Base-by-base conservation (phyloP, 2,888 invertebrate genomes). In the Orchesella flavescens region DNA sequence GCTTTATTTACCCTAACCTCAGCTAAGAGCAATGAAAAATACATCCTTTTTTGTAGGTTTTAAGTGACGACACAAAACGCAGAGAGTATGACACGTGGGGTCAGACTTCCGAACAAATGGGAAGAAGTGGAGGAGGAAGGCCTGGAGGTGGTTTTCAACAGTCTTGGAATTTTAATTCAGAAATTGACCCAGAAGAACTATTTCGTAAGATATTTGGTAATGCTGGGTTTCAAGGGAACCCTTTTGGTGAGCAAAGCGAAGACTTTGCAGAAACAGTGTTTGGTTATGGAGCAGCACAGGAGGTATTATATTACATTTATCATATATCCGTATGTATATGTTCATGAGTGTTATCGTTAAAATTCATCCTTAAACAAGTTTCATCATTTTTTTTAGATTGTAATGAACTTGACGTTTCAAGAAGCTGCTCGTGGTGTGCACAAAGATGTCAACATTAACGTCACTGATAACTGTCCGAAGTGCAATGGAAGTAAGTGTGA, bases 371-470 rank as follows among this genome's bases (percentile, higher is more conserved):
- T n/a, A n/a, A n/a, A n/a, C n/a, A n/a, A n/a, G n/a, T n/a, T n/a
- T n/a, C n/a, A n/a, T n/a, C n/a, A n/a, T n/a, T n/a, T 73, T 44
- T 81, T 86, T 1, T 89, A 96, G 96, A 92, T 96, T 17, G 92
- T 95, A 65, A 94, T 99, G 92, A 95, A 96, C 89, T 91, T 99
- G 87, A 93, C 94, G 0, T 99, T 99, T 90, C 93, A 94, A 0
- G 96, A 98, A 92, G 98, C 99, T 7, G 98, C 98, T 0, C 93
- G 98, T 3, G 99, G 99, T 49, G 94, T 96, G 0, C 97, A 97
- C 90, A 99, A 99, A 90, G 97, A 98, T 69, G 93, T 99, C 0
- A 93, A 93, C 86, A 91, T 99, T 3, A 99, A 99, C 90, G 94
- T 98, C 0, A 93, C 97, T 10, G 99, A 99, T 89, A 94, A 93